Conservation (phyloP, 1,140 invertebrate genomes). For the Palaemon carinicauda region DNA sequence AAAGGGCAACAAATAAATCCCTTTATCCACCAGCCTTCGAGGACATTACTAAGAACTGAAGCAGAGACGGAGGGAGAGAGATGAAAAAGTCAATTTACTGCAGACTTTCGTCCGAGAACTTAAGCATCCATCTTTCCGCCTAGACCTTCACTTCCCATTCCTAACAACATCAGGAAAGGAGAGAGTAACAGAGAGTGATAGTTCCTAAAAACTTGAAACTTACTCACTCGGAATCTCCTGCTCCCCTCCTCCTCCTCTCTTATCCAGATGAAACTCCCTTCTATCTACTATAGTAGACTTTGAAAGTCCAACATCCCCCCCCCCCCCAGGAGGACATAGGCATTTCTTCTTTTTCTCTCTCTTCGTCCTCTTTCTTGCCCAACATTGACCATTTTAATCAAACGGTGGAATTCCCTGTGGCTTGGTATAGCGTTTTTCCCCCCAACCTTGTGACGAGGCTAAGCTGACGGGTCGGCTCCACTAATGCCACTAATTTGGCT, state of each 20-base stretch:
- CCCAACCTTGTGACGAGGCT: not conserved
- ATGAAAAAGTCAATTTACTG: no score
- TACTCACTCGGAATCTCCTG: not conserved
- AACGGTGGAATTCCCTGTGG: no score
- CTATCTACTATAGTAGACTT: not conserved
- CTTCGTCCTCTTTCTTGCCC: not conserved
- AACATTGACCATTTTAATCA: not conserved
- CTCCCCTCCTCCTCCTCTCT: not conserved
- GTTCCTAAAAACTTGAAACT: not conserved
- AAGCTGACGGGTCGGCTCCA: not conserved
- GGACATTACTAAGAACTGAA: no score
- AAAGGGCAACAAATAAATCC: no score
- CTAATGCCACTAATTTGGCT: conserved; percentile 6
- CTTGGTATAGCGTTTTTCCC: not conserved
- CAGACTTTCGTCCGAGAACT: no score
- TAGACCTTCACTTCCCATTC: not conserved
- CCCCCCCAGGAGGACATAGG: not conserved
- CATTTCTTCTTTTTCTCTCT: not conserved
- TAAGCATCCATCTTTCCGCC: no score
- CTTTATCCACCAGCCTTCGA: no score
- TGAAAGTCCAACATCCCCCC: no score
- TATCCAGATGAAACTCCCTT: not conserved
- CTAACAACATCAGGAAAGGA: not conserved
- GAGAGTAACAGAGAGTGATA: no score
- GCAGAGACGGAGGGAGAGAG: no score